Base-by-base conservation (phyloP, 2,888 invertebrate species). In the Myathropa florea region DNA sequence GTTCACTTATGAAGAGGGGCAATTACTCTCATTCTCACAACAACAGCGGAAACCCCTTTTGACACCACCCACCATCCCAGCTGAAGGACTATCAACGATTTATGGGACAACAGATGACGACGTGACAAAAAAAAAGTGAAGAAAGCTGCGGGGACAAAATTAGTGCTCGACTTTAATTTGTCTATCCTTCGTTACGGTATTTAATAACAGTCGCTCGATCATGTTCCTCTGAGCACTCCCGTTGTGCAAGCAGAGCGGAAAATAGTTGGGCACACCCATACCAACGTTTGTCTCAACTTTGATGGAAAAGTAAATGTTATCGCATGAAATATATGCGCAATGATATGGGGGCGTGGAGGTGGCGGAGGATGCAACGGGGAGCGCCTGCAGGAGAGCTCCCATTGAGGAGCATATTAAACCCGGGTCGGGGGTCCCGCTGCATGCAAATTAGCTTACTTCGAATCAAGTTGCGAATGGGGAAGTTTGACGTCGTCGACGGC, bases 301-400 rank as follows among this genome's bases (percentile, higher is more conserved):
- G 82, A 86, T 83, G 83, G 75, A 83, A 83, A 86, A 86, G 78
- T 83, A 79, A 86, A 86, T 86, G 82, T 86, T 86, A 75, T 86
- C 78, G 71, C 60, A 86, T 75, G 75, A 73, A 78, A 86, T 86
- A 82, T 75, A 85, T 77, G 72, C 77, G 81, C 68, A 81, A 68
- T 81, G 77, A 18, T 18, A 67, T 67, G 76, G 57, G 36, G 79
- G 67, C n/a, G 57, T 18, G 24, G 3, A 30, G 36, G 36, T 4
- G 23, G 18, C 0, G 61, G 57, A 10, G n/a, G n/a, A 39, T 18
- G 59, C 33, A 24, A 46, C 24, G 26, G 53, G 23, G 53, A 61
- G 60, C n/a, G 75, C 75, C 67, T 70, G 83, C 65, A 75, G 83
- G 24, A 14, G 53, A 75, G 24, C 65, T 60, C 77, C 55, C 70